Evolutionary conservation across 2,113 vertebrate genomes (phyloP), one percentile per base, ranked within the genome.

Genomic region (Salminus brasiliensis): DNA sequence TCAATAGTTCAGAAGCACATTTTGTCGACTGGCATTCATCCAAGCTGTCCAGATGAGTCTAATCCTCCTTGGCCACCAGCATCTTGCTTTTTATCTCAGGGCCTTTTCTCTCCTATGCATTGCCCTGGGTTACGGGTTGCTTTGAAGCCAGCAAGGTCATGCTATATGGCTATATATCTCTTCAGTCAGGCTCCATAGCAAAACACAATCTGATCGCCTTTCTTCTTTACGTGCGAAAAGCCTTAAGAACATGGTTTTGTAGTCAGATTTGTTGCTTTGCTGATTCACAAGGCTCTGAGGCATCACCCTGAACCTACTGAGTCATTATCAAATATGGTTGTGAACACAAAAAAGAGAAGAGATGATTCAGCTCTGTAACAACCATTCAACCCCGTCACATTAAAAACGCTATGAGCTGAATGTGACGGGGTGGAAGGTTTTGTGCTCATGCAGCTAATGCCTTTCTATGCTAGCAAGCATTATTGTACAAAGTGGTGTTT

Each of bases 91-190:
- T 4, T n/a, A 57, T 59, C 27, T 3, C 32, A 55, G 34, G 10
- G 4, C 3, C 29, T 30, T 55, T 23, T 55, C 34, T 53, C 53
- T 49, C 29, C 49, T 41, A 60, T 75, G 47, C 72, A 71, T 71
- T 83, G 75, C 49, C 34, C 13, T 25, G 39, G 29, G 29, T n/a
- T 74, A 63, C 29, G 67, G 81, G 52, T 74, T 12, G 65, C 53
- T 79, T 74, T 52, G 53, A 72, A 8, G 21, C 49, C 60, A 34
- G 73, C 76, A 76, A 79, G 76, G 53, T 75, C 43, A 53, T 45
- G 43, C 52, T 52, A 29, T 11, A 30, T 32, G n/a, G 27, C 0
- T 18, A 67, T n/a, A n/a, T n/a, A n/a, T n/a, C n/a, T 36, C 60
- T 23, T 49, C 21, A 39, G 72, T 34, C 32, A 63, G 74, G 70